A percentile compares a stretch with the other conserved stretches of the same genome.
Evolutionary conservation across 1,140 invertebrate genomes (phyloP).

Genomic region (Sycobia sp.): DNA sequence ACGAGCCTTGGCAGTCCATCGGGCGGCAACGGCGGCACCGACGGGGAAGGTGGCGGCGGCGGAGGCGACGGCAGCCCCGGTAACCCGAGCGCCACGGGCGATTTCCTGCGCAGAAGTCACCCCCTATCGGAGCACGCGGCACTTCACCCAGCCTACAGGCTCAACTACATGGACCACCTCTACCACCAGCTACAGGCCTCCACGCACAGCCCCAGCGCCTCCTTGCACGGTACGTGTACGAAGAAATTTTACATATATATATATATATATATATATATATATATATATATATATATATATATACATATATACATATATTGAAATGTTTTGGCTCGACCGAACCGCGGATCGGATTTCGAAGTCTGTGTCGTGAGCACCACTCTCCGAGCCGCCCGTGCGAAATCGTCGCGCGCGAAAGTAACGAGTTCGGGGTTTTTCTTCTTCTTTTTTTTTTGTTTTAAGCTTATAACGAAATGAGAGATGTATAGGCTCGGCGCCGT

Average conservation of each 20-base stretch:
- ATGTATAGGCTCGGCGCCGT: background rate
- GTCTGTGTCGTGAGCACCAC: too few species aligned
- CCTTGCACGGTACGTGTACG: slow-evolving; percentile 61
- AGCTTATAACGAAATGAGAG: too few species aligned
- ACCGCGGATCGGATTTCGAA: background rate
- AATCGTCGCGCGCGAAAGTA: too few species aligned
- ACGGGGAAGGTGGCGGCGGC: slow-evolving; percentile 45
- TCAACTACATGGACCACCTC: slow-evolving; percentile 63
- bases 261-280: too few species aligned
- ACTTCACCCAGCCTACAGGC: slow-evolving; percentile 59
- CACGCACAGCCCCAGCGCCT: slow-evolving; percentile 65
- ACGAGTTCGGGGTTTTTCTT: too few species aligned
- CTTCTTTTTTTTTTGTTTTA: too few species aligned
- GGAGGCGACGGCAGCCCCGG: slow-evolving; percentile 45
- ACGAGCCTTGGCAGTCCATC: slow-evolving; percentile 54
- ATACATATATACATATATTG: too few species aligned
- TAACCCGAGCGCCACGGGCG: slow-evolving; percentile 50
- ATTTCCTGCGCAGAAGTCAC: slow-evolving; percentile 60
- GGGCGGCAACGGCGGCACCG: slow-evolving; percentile 49
- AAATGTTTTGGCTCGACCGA: too few species aligned
- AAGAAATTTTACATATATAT: too few species aligned
- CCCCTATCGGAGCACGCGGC: slow-evolving; percentile 58
- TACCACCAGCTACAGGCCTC: slow-evolving; percentile 61
- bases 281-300: too few species aligned
- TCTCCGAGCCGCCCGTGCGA: too few species aligned